phyloP scores from a whole-genome alignment of 2,797 vertebrate species.

The Myoxocephalus aenaeus region DNA sequence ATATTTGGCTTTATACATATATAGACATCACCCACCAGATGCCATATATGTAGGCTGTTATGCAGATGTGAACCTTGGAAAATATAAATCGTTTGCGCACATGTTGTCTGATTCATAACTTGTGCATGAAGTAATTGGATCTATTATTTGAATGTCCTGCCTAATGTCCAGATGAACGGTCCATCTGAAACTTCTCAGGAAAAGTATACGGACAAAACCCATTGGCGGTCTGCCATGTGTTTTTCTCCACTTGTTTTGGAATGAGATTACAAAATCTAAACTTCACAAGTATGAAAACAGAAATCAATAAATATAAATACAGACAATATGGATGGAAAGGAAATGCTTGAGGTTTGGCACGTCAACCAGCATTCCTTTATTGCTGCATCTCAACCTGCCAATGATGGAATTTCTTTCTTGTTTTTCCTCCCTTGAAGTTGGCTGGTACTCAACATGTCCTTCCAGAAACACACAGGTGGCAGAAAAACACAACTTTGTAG shows the following conservation, averaged over 20 bases:
- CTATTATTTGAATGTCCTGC: constrained; percentile 60
- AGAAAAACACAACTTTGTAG: constrained; percentile 38
- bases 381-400: constrained; percentile 32
- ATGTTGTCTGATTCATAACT: constrained; percentile 64
- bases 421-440: constrained; percentile 14
- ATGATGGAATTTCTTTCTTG: constrained; percentile 21
- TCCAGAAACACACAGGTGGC: constrained; percentile 15
- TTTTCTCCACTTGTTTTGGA: constrained; percentile 38
- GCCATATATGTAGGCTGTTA: constrained; percentile 44
- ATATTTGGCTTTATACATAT: constrained; percentile 30
- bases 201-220: constrained; percentile 19
- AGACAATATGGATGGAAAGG: constrained; percentile 30
- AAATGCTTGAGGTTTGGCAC: constrained; percentile 54
- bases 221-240: constrained; percentile 22
- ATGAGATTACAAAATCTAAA: constrained; percentile 27
- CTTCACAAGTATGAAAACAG: constrained; percentile 34
- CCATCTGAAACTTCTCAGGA: constrained; percentile 46
- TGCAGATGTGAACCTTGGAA: constrained; percentile 66
- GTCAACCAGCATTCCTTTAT: constrained; percentile 33
- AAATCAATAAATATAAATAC: constrained; percentile 47
- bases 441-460: constrained; percentile 11
- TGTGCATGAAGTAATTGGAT: constrained; percentile 62
- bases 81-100: constrained; percentile 53
- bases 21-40: constrained; percentile 42
- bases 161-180: constrained; percentile 55